Conservation (phyloP, 2,888 invertebrate species). For the Alentia gelatinosa region DNA sequence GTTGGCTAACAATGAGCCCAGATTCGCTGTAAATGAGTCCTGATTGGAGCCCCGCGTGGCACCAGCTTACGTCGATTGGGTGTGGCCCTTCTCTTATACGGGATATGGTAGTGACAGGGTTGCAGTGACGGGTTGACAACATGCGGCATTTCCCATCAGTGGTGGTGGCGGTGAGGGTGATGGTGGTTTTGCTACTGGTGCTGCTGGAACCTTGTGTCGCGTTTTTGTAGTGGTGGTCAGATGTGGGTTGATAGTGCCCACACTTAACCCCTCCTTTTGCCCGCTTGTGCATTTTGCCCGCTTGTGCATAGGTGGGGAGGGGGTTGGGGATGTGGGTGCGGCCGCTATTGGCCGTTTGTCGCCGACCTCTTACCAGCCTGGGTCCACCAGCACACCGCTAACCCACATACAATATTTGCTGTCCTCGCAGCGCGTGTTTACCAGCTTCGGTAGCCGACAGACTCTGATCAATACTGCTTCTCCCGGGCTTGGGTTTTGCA, state of each 20-base stretch:
- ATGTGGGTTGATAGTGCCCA: no score
- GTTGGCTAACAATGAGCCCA: not conserved
- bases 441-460: not conserved
- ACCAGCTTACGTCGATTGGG: no score
- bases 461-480: no score
- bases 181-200: not conserved
- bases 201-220: not conserved
- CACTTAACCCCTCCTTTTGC: no score
- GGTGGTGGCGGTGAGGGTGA: not conserved
- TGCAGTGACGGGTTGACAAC: no score
- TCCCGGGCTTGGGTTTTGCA: no score
- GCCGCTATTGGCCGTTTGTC: not conserved
- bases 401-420: conserved; percentile 5
- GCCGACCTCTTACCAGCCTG: not conserved
- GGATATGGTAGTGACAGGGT: not conserved
- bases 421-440: not conserved
- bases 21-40: not conserved
- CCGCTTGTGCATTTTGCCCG: not conserved
- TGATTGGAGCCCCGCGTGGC: not conserved
- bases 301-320: not conserved
- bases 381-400: not conserved
- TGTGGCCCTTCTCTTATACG: not conserved
- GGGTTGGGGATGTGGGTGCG: not conserved
- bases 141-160: no score
- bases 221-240: not conserved